Percentiles rank a stretch among this genome's conserved stretches.
Evolutionary conservation across 2,888 invertebrate species (phyloP).

Genomic region (Trissoscelio sp.): DNA sequence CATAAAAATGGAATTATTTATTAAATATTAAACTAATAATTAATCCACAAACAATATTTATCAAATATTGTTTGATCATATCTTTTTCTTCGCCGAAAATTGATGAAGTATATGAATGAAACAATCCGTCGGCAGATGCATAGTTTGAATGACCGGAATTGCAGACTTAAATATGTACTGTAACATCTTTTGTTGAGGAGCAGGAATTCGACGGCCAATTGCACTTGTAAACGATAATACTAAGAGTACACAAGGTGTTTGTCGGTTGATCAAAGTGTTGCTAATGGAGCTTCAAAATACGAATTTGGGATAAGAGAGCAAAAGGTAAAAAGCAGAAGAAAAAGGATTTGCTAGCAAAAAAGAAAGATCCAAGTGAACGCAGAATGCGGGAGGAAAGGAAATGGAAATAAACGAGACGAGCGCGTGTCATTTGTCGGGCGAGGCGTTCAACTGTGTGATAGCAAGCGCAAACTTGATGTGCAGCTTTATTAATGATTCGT

Average conservation of each 20-base stretch:
- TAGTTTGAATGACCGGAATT: constrained; percentile 39
- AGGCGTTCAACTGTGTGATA: constrained; percentile 72
- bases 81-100: too few relatives aligned
- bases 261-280: constrained; percentile 77
- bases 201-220: constrained; percentile 61
- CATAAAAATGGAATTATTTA: too few relatives aligned
- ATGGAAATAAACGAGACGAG: constrained; percentile 75
- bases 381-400: constrained; percentile 66
- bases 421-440: constrained; percentile 77
- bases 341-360: constrained; percentile 38
- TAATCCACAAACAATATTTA: too few relatives aligned
- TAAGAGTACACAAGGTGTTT: constrained; percentile 59
- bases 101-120: too few relatives aligned
- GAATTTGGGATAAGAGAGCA: constrained; percentile 68
- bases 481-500: constrained; percentile 67
- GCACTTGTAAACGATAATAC: constrained; percentile 51
- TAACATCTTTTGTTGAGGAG: constrained; percentile 30
- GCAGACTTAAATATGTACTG: constrained; percentile 7
- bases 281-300: constrained; percentile 81
- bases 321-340: constrained; percentile 63
- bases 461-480: constrained; percentile 66
- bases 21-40: too few relatives aligned
- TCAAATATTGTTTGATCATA: too few relatives aligned
- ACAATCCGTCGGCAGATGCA: too few relatives aligned
- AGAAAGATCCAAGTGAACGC: constrained; percentile 38